These are phyloP conservation scores for Pogonophryne albipinna DNA, from an alignment of 2,797 vertebrate genomes.

Conservation along the genomic window DNA sequence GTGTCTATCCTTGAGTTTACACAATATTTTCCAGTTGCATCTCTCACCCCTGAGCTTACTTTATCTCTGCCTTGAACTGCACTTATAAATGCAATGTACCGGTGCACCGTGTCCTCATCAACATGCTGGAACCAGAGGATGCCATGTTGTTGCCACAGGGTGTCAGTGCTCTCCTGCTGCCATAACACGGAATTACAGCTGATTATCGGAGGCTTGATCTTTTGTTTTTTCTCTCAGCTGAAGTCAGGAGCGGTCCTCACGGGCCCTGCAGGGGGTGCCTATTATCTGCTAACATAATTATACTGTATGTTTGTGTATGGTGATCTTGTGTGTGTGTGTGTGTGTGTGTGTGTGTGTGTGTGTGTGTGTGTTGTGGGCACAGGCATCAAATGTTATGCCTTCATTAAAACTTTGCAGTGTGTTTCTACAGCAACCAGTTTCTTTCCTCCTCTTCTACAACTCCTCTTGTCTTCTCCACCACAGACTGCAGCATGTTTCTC, in stretches of 20 bases:
- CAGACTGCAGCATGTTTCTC: constrained; percentile 30
- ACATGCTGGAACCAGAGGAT: not conserved
- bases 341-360: constrained; percentile 35
- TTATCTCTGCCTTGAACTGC: not conserved
- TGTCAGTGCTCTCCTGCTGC: constrained; percentile 61
- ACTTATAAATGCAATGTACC: not conserved
- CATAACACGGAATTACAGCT: constrained; percentile 6
- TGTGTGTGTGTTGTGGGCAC: constrained; percentile 51
- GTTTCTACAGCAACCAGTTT: constrained; percentile 81
- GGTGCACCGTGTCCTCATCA: not conserved
- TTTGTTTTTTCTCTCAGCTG: constrained; percentile 47
- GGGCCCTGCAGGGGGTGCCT: constrained; percentile 63
- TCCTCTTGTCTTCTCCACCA: constrained; percentile 48
- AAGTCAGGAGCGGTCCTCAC: constrained; percentile 44
- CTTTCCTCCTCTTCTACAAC: constrained; percentile 36
- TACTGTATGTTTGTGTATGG: constrained; percentile 57
- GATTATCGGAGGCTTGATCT: constrained; percentile 39
- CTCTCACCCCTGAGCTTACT: not conserved
- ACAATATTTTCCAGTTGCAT: not conserved
- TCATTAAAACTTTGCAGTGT: constrained; percentile 81
- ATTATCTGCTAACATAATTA: constrained; percentile 73
- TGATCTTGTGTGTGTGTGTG: constrained; percentile 37
- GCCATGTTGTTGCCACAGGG: constrained; percentile 50
- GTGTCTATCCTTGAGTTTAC: too few species aligned
- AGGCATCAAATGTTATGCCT: constrained; percentile 70